Percentiles rank a stretch among this genome's conserved stretches.
phyloP scores from a whole-genome alignment of 1,140 invertebrate species.

The Scaptomyza pallida region DNA sequence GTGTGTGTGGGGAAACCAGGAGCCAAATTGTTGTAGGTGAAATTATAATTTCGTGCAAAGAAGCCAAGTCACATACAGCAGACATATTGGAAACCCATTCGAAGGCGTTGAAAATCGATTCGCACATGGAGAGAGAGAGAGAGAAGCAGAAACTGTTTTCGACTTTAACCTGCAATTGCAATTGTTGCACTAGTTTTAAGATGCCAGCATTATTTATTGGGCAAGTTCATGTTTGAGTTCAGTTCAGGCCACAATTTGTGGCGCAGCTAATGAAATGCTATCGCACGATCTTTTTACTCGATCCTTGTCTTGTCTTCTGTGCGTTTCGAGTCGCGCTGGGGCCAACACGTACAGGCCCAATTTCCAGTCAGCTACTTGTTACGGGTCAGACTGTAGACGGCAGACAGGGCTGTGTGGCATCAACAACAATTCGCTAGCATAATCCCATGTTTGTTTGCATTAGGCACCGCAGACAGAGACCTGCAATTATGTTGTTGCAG shows the following conservation, averaged over 20 bases:
- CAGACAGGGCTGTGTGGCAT: conserved; percentile 25
- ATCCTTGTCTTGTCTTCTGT: conserved; percentile 33
- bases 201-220: conserved; percentile 13
- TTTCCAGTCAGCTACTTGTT: conserved; percentile 78
- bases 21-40: conserved; percentile 80
- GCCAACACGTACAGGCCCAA: conserved; percentile 76
- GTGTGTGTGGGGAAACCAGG: conserved; percentile 53
- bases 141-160: too few relatives aligned
- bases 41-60: conserved; percentile 73
- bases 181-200: conserved; percentile 62
- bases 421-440: conserved; percentile 47
- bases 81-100: conserved; percentile 5
- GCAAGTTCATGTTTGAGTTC: conserved; percentile 44
- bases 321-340: conserved; percentile 52
- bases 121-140: conserved; percentile 54
- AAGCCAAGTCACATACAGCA: conserved; percentile 48
- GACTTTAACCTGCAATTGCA: conserved; percentile 3
- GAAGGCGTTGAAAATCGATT: conserved; percentile 73
- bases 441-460: conserved; percentile 82
- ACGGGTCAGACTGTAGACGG: conserved; percentile 53
- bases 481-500: conserved; percentile 80
- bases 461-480: conserved; percentile 70
- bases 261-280: conserved; percentile 71
- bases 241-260: conserved; percentile 66
- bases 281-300: conserved; percentile 68